Evolutionary conservation across 1,140 invertebrate species (phyloP), one percentile per base, ranked within the genome.

Genomic region (Lanistes nyassanus): DNA sequence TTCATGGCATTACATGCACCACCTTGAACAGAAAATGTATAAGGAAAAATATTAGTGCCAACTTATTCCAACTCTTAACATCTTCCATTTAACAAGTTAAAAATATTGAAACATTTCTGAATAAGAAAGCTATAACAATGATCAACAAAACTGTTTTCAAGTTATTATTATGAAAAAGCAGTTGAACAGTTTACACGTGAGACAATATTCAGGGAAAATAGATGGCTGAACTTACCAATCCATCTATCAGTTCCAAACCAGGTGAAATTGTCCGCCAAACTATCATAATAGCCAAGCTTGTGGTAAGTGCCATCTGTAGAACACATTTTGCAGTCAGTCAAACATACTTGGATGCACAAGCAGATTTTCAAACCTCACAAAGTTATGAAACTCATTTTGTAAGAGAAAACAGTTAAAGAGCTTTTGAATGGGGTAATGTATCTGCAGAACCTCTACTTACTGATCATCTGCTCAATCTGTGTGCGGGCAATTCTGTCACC

Each of bases 401-500:
- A 11, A 26, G 6, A 51, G 23, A 26, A 6, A n/a, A 26, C 34
- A 21, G 13, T 68, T 37, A 37, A 29, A 68, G 37, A 68, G 37
- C 19, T 21, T 19, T 19, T 19, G 66, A 68, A 11, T 11, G 29
- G 37, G 42, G 42, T 37, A 37, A 37, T 11, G 29, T n/a, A n/a
- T n/a, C 21, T 34, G 36, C 7, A 42, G 3, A 58, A n/a, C 7
- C 26, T 16, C 55, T 36, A 78, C 81, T 81, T 85, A 90, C 90
- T 88, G 67, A 87, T 93, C 91, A 99, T 94, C 90, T 99, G 98
- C 88, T 99, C 98, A 77, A 99, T 97, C 91, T 98, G 96, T 11
- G 97, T 99, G 87, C 97, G 92, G n/a, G 98, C 97, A 84, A 99
- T 99, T 82, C 98, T 93, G 90, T 99, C 98, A 81, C 98, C 98